These are phyloP conservation scores for Cephus sareptanus DNA, from an alignment of 2,888 invertebrate genomes.

Conservation along the genomic window DNA sequence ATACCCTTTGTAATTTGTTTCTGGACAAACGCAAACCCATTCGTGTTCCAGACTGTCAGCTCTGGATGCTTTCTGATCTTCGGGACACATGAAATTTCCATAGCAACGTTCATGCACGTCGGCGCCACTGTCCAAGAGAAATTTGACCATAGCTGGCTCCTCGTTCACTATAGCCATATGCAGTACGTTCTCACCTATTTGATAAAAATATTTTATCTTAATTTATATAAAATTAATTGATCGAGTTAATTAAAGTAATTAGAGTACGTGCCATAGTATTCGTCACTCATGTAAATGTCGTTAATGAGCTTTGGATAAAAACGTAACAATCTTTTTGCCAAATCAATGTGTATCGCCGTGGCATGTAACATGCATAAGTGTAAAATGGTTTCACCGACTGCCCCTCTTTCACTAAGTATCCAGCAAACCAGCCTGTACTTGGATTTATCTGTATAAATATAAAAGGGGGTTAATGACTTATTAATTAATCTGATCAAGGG, in stretches of 20 bases:
- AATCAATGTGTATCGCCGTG: constrained; percentile 89
- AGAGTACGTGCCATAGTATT: constrained; percentile 86
- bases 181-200: constrained; percentile 89
- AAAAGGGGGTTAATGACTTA: not conserved
- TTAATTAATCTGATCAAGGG: not conserved
- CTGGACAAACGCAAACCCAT: constrained; percentile 83
- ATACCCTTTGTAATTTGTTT: constrained; percentile 88
- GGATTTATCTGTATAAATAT: constrained; percentile 51
- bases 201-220: not conserved
- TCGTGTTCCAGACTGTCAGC: constrained; percentile 91
- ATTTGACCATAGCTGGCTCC: constrained; percentile 97
- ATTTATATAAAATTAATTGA: not conserved
- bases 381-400: constrained; percentile 94
- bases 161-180: constrained; percentile 99
- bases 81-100: constrained; percentile 97
- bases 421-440: constrained; percentile 88
- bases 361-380: constrained; percentile 94
- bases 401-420: constrained; percentile 91
- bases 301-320: constrained; percentile 96
- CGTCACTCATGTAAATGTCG: constrained; percentile 95
- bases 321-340: constrained; percentile 90
- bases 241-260: constrained; percentile 2
- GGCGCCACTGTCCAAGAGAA: constrained; percentile 89
- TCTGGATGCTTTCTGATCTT: constrained; percentile 94
- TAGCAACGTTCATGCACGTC: constrained; percentile 93